phyloP scores from a whole-genome alignment of 2,888 invertebrate genomes.

The Aphidius colemani region DNA sequence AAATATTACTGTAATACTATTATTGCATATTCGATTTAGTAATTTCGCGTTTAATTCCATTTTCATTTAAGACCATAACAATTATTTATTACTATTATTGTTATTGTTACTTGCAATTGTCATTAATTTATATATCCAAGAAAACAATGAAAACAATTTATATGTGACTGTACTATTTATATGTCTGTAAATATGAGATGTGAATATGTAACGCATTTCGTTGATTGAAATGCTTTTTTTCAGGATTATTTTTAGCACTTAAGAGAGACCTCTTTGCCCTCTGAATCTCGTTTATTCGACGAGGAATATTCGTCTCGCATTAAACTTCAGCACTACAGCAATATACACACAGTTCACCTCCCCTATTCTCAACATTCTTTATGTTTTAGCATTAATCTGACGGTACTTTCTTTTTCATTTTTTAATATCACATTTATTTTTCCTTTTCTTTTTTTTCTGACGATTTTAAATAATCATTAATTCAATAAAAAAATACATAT shows the following conservation, averaged over 20 bases:
- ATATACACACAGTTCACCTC: neutral
- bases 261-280: conserved; percentile 1
- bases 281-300: neutral
- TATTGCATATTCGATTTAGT: too few species aligned
- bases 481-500: too few species aligned
- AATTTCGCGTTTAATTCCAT: too few species aligned
- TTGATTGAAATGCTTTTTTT: conserved; percentile 56
- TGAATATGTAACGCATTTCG: conserved; percentile 58
- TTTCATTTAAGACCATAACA: too few species aligned
- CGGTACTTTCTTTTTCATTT: neutral
- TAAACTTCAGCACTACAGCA: neutral
- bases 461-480: too few species aligned
- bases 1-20: too few species aligned
- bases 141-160: too few species aligned
- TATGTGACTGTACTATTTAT: too few species aligned
- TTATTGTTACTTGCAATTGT: too few species aligned
- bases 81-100: too few species aligned
- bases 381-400: conserved; percentile 9
- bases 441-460: neutral
- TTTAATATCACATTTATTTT: neutral
- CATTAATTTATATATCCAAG: too few species aligned
- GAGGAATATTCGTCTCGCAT: conserved; percentile 3
- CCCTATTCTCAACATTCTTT: neutral
- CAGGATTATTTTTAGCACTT: conserved; percentile 47
- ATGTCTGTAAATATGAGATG: conserved; percentile 30